Percentiles rank a stretch among this genome's conserved stretches.
Evolutionary conservation across 2,888 invertebrate species (phyloP).

Genomic region (Subacronicta megacephala): DNA sequence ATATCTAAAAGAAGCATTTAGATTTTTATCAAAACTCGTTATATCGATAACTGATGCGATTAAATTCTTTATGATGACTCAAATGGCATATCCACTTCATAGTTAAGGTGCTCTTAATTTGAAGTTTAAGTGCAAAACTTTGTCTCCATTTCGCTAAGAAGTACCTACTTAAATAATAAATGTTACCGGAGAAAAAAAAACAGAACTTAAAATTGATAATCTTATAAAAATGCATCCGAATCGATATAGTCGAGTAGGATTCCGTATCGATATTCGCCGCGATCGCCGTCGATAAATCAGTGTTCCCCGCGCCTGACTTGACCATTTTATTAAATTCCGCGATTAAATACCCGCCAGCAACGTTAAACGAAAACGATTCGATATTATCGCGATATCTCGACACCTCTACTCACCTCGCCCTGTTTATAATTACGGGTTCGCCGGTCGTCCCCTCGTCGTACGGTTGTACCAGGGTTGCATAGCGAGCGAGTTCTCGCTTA

Average conservation of each 20-base stretch:
- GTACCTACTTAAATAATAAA: slow-evolving; percentile 19
- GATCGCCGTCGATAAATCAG: slow-evolving; percentile 71
- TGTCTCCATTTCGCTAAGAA: slow-evolving; percentile 11
- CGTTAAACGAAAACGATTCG: slow-evolving; percentile 76
- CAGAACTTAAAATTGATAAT: slow-evolving; percentile 43
- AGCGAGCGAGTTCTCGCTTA: slow-evolving; percentile 37
- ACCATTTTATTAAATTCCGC: slow-evolving; percentile 83
- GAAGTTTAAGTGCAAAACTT: slow-evolving; percentile 9
- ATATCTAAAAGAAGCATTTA: slow-evolving; percentile 32
- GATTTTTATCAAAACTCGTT: slow-evolving; percentile 50
- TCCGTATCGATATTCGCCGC: slow-evolving; percentile 56
- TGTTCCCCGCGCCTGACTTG: slow-evolving; percentile 62
- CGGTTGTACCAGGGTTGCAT: slow-evolving; percentile 38
- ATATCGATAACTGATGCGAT: slow-evolving; percentile 41
- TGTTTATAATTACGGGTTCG: slow-evolving; percentile 73
- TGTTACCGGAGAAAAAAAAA: slow-evolving; percentile 15
- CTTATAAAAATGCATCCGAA: slow-evolving; percentile 52
- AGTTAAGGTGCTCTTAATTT: slow-evolving; percentile 15
- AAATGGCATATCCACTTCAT: slow-evolving; percentile 21
- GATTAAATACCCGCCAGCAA: slow-evolving; percentile 78
- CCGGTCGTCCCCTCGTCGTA: slow-evolving; percentile 59
- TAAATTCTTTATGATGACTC: slow-evolving; percentile 39
- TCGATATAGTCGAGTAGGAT: slow-evolving; percentile 51
- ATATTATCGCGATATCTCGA: slow-evolving; percentile 83
- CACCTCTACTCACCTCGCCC: slow-evolving; percentile 76